Base-by-base conservation (phyloP, 2,888 invertebrate genomes). In the Lithodes maja region DNA sequence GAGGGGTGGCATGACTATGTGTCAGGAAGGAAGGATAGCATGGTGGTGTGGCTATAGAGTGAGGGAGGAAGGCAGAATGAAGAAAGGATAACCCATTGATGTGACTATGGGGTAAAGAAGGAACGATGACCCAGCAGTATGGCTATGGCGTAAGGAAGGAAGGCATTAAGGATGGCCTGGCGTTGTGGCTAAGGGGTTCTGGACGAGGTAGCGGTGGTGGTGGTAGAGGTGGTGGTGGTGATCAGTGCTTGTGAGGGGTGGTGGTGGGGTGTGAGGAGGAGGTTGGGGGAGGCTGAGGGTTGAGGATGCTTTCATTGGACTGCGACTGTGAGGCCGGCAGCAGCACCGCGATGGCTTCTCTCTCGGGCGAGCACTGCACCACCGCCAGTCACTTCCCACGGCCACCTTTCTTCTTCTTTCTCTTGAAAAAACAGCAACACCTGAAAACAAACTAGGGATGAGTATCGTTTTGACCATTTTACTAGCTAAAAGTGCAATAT, bases 381-480 rank as follows among this genome's bases (percentile, higher is more conserved):
- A 95, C 95, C 93, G 95, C 96, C 96, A 97, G 97, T 97, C 97
- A 97, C 96, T 97, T 97, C 95, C 96, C 96, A 94, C 97, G 89
- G 49, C 90, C 79, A 74, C 89, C 90, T 96, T 98, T 98, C 97
- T 99, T 99, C 97, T 98, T 98, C 97, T 98, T 98, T 94, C 98
- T 97, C 95, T 98, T 98, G 96, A 98, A 98, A 96, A 99, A 99
- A 95, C 98, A 99, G 95, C 99, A 99, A 96, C 99, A 99, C 95
- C 98, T 98, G 90, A 53, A 68, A 75, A 50, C 15, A 77, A 33
- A 74, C 33, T 33, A 33, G 33, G 33, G 33, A 33, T 33, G 33
- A 33, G 33, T 33, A 33, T 33, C 33, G 33, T 33, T 33, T 33
- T 33, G 33, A 33, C 33, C 33, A 33, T 33, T 33, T 33, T 33